phyloP scores from a whole-genome alignment of 2,888 invertebrate genomes.

The Tholera decimalis region DNA sequence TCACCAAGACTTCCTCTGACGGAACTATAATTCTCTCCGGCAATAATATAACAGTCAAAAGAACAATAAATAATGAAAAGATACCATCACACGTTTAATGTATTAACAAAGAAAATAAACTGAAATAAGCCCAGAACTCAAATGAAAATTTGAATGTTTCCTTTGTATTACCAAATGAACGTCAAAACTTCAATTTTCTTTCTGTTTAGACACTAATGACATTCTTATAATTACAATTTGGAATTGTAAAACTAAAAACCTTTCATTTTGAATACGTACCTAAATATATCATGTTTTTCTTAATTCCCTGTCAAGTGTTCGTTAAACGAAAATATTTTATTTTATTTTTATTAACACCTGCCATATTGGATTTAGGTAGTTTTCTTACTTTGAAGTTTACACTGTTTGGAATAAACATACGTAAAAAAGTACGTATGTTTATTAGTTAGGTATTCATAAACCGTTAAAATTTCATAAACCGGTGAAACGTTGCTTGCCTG shows the following conservation, averaged over 20 bases:
- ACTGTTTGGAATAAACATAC: too few relatives aligned
- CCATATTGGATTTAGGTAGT: conserved; percentile 8
- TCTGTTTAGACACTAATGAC: conserved; percentile 29
- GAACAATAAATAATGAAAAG: neutral
- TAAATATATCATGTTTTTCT: conserved; percentile 5
- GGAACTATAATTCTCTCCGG: too few relatives aligned
- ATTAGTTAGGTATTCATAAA: too few relatives aligned
- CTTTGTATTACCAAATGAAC: conserved; percentile 11
- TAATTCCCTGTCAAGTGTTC: conserved; percentile 23
- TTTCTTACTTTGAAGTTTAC: too few relatives aligned
- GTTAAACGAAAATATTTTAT: conserved; percentile 5
- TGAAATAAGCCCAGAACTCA: too few relatives aligned
- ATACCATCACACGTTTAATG: neutral
- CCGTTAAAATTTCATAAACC: too few relatives aligned
- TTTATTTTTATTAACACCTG: conserved; percentile 16
- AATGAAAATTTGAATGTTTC: conserved; percentile 1
- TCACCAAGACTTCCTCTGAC: too few relatives aligned
- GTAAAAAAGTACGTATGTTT: too few relatives aligned
- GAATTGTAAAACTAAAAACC: conserved; percentile 27
- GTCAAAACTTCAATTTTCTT: conserved; percentile 18
- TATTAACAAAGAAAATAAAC: too few relatives aligned
- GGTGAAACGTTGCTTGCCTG: too few relatives aligned
- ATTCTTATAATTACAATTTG: conserved; percentile 30
- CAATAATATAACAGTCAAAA: too few relatives aligned
- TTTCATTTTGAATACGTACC: conserved; percentile 11